Base-by-base conservation (phyloP, 2,113 vertebrate species). In the Galeopterus variegatus region DNA sequence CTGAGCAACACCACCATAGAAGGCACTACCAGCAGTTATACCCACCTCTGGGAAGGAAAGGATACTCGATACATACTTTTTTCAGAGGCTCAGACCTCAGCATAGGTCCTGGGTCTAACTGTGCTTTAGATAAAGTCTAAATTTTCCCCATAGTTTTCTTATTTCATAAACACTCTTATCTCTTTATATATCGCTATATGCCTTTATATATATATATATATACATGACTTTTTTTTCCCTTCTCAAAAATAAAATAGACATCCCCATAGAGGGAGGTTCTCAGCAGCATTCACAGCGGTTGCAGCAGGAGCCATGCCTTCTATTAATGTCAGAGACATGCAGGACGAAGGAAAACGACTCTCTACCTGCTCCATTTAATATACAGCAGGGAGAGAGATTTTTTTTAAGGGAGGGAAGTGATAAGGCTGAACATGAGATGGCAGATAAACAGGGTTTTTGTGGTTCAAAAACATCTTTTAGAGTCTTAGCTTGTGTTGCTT, bases 281-380 rank as follows among this genome's bases (percentile, higher is more conserved):
- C 97, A 99, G 98, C 99, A 99, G 98, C 99, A 98, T 98, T 98
- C 98, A 98, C 94, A 52, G 98, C 91, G 62, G 95, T 98, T 95
- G 97, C 98, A 97, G 98, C 98, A 88, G 95, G 98, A 98, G 98
- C 98, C 97, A 97, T 97, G 98, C 98, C 98, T 96, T 98, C 75
- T 96, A 23, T 31, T 90, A 52, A 62, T 83, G 95, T 96, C 62
- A 36, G 93, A 98, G 98, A 98, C 98, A 98, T 98, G 98, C 97
- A 90, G 95, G 92, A 23, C 26, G 54, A 72, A 28, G 36, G 75
- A 76, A 26, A 87, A 93, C 21, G 75, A 23, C 52, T 56, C 72
- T 81, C 69, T 0, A 1, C 18, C 62, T 12, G 18, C 76, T 21
- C 12, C 88, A 67, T 56, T 94, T 70, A 15, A 36, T 26, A 64